Base-by-base conservation (phyloP, 2,888 invertebrate species). In the Molanna angustata region DNA sequence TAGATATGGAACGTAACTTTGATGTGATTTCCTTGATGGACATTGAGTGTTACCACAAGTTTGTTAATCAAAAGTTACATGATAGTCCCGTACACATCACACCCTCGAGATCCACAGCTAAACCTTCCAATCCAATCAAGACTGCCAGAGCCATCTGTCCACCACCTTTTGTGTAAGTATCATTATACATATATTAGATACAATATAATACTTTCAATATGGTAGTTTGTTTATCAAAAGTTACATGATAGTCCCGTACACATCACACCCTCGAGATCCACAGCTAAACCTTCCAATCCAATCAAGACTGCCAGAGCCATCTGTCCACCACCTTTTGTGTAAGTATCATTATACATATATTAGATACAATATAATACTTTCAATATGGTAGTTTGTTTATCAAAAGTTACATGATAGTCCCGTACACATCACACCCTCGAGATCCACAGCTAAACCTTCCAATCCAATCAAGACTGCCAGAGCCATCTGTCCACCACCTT, bases 41-140 rank as follows among this genome's bases (percentile, higher is more conserved):
- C 63, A 71, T 90, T 2, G 81, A 85, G 56, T 84, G 86, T 63
- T 89, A 84, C 65, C 79, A 80, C 54, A 74, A 79, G 47, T 89
- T 88, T 62, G 77, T 84, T 6, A 3, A 14, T 4, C 52, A 47
- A n/a, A 41, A 33, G 19, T 4, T 47, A 19, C 66, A 4, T 3
- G 7, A 1, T 2, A 31, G 0, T 2, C 9, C 0, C 20, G 35
- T 1, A 56, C 1, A 50, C 52, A 6, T 44, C 7, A 40, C 13
- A 4, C 11, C 50, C 21, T 50, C 65, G 2, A 66, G 63, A 72
- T 72, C 56, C 64, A 62, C 61, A 6, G 22, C n/a, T 18, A 13
- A 4, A 11, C 11, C n/a, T 21, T 14, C 31, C 4, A 21, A 33
- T 4, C 9, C 20, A 7, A 43, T 43, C 22, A 51, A 27, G 16